phyloP scores from a whole-genome alignment of 2,113 vertebrate genomes.

The Stigmatopora argus region DNA sequence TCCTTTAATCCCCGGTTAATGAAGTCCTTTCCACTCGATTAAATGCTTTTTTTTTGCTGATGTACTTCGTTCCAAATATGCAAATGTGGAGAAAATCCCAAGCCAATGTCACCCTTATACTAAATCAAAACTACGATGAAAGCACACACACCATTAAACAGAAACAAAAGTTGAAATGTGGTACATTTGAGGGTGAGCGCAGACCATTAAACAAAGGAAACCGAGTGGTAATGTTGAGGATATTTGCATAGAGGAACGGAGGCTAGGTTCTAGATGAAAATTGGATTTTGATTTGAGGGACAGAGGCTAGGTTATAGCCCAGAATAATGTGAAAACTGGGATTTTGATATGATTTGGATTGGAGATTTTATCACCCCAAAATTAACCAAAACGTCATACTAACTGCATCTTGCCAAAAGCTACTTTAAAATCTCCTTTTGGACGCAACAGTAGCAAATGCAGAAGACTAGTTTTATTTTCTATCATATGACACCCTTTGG shows the following conservation, averaged over 20 bases:
- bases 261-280: too few species aligned
- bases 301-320: too few species aligned
- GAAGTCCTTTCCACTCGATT: constrained; percentile 1
- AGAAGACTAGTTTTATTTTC: too few species aligned
- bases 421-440: too few species aligned
- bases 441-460: too few species aligned
- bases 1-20: neutral
- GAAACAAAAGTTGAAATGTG: neutral
- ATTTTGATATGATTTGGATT: too few species aligned
- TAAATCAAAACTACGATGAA: neutral
- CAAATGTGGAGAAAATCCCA: neutral
- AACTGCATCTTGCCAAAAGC: too few species aligned
- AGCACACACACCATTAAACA: neutral
- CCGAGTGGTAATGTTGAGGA: neutral
- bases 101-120: neutral
- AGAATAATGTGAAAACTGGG: too few species aligned
- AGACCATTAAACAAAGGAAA: constrained; percentile 1
- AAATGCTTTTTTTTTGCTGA: neutral
- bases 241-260: neutral
- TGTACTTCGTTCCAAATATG: neutral
- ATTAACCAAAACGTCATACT: too few species aligned
- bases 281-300: too few species aligned
- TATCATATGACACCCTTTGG: too few species aligned
- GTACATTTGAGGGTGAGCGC: neutral
- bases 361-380: too few species aligned